These are phyloP conservation scores for Drosophila eugracilis DNA, from an alignment of 1,140 invertebrate genomes.

Conservation along the genomic window DNA sequence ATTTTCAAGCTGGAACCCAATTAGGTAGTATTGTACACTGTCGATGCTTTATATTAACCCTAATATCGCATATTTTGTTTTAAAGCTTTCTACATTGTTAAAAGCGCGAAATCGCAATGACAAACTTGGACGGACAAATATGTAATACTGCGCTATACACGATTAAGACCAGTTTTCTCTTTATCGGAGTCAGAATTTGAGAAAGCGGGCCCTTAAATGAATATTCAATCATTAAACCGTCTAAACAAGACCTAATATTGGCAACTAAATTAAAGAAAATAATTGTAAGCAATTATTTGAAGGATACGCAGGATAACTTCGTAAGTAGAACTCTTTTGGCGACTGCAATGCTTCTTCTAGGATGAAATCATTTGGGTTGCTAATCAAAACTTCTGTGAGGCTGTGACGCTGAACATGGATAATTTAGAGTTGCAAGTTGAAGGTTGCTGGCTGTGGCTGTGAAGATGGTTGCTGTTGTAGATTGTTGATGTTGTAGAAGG, in stretches of 20 bases:
- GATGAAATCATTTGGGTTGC: constrained; percentile 31
- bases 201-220: not conserved
- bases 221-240: not conserved
- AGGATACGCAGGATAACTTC: constrained; percentile 44
- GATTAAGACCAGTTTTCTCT: not conserved
- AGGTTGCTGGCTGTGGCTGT: constrained; percentile 65
- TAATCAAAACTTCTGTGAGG: constrained; percentile 43
- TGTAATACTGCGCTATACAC: not conserved
- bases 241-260: not conserved
- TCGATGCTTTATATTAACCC: not conserved
- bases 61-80: not conserved
- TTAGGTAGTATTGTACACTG: not conserved
- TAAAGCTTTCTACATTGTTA: not conserved
- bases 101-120: not conserved
- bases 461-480: constrained; percentile 64
- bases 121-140: constrained; percentile 1
- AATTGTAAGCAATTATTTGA: constrained; percentile 16
- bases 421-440: constrained; percentile 61
- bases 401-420: constrained; percentile 45
- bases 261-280: not conserved
- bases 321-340: constrained; percentile 44
- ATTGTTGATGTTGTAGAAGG: constrained; percentile 66
- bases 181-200: not conserved
- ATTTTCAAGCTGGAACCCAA: not conserved
- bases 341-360: constrained; percentile 47